These are phyloP conservation scores for Ictalurus punctatus DNA, from an alignment of 2,113 vertebrate genomes.

Conservation along the genomic window DNA sequence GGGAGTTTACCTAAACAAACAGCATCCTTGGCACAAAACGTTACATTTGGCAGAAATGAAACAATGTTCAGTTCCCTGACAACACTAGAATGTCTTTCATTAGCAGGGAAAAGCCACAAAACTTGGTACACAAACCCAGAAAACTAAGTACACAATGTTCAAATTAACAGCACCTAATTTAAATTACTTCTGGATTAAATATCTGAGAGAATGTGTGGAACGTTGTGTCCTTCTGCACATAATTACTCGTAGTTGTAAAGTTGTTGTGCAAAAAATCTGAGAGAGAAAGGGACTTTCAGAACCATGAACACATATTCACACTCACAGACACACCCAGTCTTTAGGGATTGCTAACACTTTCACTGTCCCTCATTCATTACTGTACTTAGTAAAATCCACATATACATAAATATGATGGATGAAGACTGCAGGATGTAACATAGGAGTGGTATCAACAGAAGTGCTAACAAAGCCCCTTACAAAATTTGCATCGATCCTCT, in stretches of 20 bases:
- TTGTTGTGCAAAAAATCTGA: not conserved
- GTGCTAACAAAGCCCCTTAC: slow-evolving; percentile 49
- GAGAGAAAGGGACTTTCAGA: slow-evolving; percentile 27
- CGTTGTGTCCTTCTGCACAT: not conserved
- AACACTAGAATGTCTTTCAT: no score
- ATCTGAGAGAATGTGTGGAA: not conserved
- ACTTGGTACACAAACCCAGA: not conserved
- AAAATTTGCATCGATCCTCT: slow-evolving; percentile 53
- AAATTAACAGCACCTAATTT: not conserved
- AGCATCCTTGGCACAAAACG: no score
- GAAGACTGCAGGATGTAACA: slow-evolving; percentile 6
- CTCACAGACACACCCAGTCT: not conserved
- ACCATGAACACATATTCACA: slow-evolving; percentile 26
- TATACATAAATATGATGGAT: slow-evolving; percentile 4
- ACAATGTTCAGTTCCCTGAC: no score
- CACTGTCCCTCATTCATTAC: not conserved
- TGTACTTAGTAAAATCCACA: slow-evolving; percentile 14
- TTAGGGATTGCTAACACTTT: not conserved
- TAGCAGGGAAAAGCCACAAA: not conserved
- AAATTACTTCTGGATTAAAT: not conserved
- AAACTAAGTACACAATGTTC: not conserved
- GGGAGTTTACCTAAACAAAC: no score
- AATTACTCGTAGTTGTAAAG: slow-evolving; percentile 21
- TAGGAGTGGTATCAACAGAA: slow-evolving; percentile 38
- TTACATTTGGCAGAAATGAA: no score